Percentiles rank a stretch among this genome's conserved stretches.
Evolutionary conservation across 2,888 invertebrate genomes (phyloP).

Genomic region (Eilema caniola): DNA sequence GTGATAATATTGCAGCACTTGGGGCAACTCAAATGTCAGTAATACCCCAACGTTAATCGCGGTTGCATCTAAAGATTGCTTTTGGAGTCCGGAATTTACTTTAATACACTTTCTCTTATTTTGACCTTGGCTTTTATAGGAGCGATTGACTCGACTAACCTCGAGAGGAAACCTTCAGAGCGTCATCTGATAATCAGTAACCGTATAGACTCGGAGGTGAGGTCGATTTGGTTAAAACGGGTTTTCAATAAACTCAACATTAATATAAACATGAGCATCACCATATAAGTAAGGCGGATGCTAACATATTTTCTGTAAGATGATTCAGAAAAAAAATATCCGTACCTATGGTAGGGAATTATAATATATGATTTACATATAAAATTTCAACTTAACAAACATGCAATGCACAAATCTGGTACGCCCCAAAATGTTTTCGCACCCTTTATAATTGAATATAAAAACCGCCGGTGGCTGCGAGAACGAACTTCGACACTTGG

Average conservation of each 20-base stretch:
- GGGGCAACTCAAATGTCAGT: too few relatives aligned
- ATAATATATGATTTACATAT: conserved; percentile 1
- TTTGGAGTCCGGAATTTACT: neutral
- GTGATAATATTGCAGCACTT: too few relatives aligned
- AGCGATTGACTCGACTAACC: neutral
- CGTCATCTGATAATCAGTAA: neutral
- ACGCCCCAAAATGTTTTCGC: conserved; percentile 37
- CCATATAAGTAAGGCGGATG: neutral
- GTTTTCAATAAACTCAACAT: neutral
- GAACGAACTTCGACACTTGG: conserved; percentile 70
- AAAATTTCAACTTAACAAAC: neutral
- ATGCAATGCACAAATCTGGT: conserved; percentile 34
- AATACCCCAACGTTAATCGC: neutral
- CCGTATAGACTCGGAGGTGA: too few relatives aligned
- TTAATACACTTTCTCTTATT: neutral
- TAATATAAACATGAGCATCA: neutral
- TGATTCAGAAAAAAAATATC: neutral
- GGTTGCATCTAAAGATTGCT: too few relatives aligned
- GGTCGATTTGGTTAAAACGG: neutral
- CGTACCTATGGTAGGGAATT: neutral
- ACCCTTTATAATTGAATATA: conserved; percentile 53
- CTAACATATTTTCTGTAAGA: neutral
- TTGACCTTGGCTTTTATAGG: neutral
- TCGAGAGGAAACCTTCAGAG: too few relatives aligned
- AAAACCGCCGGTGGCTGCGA: conserved; percentile 46